Conservation (phyloP, 1,140 invertebrate genomes). For the Protaetia brevitarsis region DNA sequence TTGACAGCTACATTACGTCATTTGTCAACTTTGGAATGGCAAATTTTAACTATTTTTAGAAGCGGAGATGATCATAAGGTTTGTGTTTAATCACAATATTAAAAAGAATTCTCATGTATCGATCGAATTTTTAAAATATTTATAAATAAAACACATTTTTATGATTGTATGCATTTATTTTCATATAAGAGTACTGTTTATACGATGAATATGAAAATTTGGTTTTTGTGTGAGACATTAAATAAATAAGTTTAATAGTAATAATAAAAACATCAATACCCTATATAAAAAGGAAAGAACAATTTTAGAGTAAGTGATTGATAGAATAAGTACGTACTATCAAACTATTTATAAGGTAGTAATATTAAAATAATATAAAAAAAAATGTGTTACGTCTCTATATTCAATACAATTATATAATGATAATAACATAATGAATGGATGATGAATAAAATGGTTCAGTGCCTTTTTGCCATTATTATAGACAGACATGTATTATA, state of each 20-base stretch:
- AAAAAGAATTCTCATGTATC: not conserved
- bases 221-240: constrained; percentile 4
- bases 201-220: constrained; percentile 2
- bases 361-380: constrained; percentile 14
- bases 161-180: not conserved
- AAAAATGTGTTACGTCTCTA: not conserved
- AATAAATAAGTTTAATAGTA: not conserved
- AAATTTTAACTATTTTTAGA: too few species aligned
- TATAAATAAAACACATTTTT: not conserved
- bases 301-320: not conserved
- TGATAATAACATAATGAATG: not conserved
- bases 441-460: not conserved
- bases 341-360: not conserved
- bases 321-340: not conserved
- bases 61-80: too few species aligned
- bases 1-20: too few species aligned
- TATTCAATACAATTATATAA: not conserved
- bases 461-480: constrained; percentile 2
- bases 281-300: not conserved
- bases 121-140: not conserved
- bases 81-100: too few species aligned
- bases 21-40: too few species aligned
- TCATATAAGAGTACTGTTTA: not conserved
- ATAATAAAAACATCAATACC: not conserved
- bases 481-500: too few species aligned